Percentiles rank a stretch among this genome's conserved stretches.
Evolutionary conservation across 2,797 vertebrate genomes (phyloP).

Genomic region (Gobionotothen gibberifrons): DNA sequence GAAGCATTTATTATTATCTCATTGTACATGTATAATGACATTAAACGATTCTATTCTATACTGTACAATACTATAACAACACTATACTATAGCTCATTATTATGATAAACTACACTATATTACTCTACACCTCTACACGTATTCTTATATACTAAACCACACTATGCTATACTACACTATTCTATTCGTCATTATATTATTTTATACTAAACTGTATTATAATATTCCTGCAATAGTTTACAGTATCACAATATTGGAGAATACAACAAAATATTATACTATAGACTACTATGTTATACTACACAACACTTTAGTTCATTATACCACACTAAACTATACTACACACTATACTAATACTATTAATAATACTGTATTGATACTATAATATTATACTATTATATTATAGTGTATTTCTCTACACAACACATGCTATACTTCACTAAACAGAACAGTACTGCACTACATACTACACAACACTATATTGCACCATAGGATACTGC

Average conservation of each 20-base stretch:
- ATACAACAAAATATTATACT: background rate
- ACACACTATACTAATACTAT: background rate
- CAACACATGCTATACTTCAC: background rate
- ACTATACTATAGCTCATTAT: too few relatives aligned
- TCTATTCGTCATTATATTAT: background rate
- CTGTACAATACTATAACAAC: too few relatives aligned
- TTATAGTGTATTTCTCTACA: background rate
- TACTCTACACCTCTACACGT: too few relatives aligned
- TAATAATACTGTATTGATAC: background rate
- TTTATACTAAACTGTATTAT: background rate
- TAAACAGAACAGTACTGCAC: background rate
- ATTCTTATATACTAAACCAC: background rate
- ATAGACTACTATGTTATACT: background rate
- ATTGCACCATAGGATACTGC: background rate
- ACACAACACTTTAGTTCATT: background rate
- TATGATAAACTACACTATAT: too few relatives aligned
- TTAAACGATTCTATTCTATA: too few relatives aligned
- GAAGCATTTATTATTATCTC: too few relatives aligned
- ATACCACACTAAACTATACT: background rate
- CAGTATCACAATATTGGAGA: background rate
- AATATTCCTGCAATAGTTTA: background rate
- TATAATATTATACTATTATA: background rate
- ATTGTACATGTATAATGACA: too few relatives aligned
- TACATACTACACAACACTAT: too few relatives aligned
- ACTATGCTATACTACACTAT: background rate